phyloP scores from a whole-genome alignment of 2,113 vertebrate genomes.

The Sinocyclocheilus maitianheensis region DNA sequence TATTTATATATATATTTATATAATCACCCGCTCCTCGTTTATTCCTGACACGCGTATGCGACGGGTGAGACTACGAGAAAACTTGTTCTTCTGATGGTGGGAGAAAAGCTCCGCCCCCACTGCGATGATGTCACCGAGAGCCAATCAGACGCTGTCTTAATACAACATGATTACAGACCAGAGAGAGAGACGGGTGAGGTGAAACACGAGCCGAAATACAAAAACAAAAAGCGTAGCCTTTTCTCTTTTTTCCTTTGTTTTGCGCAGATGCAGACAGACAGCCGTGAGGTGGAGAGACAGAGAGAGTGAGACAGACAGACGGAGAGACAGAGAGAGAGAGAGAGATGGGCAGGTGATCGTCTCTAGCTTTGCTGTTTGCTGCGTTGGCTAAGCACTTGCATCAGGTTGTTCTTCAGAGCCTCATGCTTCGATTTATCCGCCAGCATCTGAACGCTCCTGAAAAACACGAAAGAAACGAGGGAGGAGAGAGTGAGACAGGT shows the following conservation, averaged over 20 bases:
- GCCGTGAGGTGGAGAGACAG: conserved; percentile 39
- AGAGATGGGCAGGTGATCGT: conserved; percentile 51
- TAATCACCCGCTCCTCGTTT: neutral
- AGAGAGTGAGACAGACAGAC: neutral
- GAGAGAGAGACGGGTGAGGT: conserved; percentile 61
- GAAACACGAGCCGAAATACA: conserved; percentile 43
- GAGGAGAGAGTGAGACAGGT: neutral
- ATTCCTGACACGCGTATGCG: neutral
- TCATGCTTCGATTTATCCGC: conserved; percentile 95
- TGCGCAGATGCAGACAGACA: conserved; percentile 69
- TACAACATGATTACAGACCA: conserved; percentile 12
- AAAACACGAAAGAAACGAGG: conserved; percentile 29
- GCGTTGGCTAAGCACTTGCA: conserved; percentile 90
- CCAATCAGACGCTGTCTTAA: conserved; percentile 21
- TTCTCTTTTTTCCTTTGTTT: conserved; percentile 66
- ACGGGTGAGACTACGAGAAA: neutral
- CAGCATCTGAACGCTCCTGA: conserved; percentile 93
- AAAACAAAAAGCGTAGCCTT: conserved; percentile 64
- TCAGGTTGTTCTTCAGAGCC: conserved; percentile 92
- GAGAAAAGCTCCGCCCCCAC: neutral
- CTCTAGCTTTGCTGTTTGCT: conserved; percentile 93
- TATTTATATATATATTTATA: conserved; percentile 18
- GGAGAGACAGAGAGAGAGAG: conserved; percentile 11
- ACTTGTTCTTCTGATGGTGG: neutral
- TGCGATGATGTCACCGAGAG: neutral